Percentiles rank a stretch among this genome's conserved stretches.
phyloP scores from a whole-genome alignment of 2,797 vertebrate species.

The Microhierax caerulescens region DNA sequence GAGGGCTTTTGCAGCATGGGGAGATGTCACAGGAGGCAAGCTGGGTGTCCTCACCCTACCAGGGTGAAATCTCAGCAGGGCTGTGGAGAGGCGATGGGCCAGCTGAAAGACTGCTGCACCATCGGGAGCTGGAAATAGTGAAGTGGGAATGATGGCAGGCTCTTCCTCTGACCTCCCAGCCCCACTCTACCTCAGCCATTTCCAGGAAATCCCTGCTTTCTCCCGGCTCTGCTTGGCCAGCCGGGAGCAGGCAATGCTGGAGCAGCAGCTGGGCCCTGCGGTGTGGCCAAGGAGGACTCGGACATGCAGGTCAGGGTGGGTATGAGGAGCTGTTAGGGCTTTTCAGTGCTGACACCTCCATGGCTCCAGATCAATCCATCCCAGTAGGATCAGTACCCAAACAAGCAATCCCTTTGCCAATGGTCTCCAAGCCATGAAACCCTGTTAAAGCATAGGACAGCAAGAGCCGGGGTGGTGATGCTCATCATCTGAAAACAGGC shows the following conservation, averaged over 20 bases:
- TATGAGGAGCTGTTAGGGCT: accelerated
- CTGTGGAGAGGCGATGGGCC: not conserved
- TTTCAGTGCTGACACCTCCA: not conserved
- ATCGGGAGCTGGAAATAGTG: accelerated
- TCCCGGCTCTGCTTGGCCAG: not conserved
- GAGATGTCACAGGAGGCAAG: not conserved
- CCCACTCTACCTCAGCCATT: not conserved
- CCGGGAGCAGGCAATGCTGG: not conserved
- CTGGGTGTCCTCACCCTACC: not conserved
- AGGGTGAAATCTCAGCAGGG: accelerated
- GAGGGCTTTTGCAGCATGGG: not conserved
- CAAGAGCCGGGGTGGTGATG: not conserved
- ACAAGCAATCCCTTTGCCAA: not conserved
- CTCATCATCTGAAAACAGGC: not conserved
- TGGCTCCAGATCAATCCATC: accelerated
- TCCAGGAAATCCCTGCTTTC: not conserved
- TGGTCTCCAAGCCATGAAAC: not conserved
- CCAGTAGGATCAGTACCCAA: not conserved
- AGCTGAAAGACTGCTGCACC: not conserved
- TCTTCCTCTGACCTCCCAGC: not conserved
- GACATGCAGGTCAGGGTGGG: too few relatives aligned
- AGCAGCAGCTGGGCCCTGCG: not conserved
- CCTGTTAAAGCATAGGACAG: not conserved
- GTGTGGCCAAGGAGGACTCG: accelerated
- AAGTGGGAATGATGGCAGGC: not conserved